These are phyloP conservation scores for Petrolisthes manimaculis DNA, from an alignment of 2,888 invertebrate species.

Conservation along the genomic window DNA sequence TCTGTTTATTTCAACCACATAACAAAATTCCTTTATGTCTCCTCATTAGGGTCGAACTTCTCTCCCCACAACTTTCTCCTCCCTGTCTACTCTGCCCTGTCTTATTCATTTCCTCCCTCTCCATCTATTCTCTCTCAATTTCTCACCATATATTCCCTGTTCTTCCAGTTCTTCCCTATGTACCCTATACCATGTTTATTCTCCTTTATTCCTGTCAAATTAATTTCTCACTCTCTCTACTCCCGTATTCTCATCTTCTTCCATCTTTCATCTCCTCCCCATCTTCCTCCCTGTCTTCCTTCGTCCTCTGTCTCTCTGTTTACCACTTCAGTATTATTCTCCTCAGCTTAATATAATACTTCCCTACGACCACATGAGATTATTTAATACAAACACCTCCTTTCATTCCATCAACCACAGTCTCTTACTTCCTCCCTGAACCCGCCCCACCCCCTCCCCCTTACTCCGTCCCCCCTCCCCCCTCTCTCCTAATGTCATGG, in stretches of 20 bases:
- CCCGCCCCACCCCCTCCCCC: background rate
- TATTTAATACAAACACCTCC: background rate
- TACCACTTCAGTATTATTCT: too few relatives aligned
- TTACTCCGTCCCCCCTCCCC: background rate
- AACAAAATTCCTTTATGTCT: too few relatives aligned
- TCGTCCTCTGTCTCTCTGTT: background rate
- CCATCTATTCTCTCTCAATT: too few relatives aligned
- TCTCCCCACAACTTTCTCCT: too few relatives aligned
- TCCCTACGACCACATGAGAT: background rate
- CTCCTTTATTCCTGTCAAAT: background rate
- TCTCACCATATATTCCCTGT: too few relatives aligned
- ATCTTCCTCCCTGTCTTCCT: background rate
- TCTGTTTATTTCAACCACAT: too few relatives aligned
- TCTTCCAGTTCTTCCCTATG: too few relatives aligned
- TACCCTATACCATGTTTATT: too few relatives aligned
- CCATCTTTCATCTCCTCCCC: background rate
- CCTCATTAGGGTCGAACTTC: too few relatives aligned
- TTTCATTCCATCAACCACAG: background rate
- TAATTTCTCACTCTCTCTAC: background rate
- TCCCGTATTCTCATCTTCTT: background rate
- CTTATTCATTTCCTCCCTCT: too few relatives aligned
- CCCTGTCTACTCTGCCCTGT: too few relatives aligned
- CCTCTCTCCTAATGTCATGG: background rate
- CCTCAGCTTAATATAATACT: background rate
- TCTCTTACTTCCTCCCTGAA: background rate